phyloP scores from a whole-genome alignment of 2,797 vertebrate species.

The Poeciliopsis presidionis region DNA sequence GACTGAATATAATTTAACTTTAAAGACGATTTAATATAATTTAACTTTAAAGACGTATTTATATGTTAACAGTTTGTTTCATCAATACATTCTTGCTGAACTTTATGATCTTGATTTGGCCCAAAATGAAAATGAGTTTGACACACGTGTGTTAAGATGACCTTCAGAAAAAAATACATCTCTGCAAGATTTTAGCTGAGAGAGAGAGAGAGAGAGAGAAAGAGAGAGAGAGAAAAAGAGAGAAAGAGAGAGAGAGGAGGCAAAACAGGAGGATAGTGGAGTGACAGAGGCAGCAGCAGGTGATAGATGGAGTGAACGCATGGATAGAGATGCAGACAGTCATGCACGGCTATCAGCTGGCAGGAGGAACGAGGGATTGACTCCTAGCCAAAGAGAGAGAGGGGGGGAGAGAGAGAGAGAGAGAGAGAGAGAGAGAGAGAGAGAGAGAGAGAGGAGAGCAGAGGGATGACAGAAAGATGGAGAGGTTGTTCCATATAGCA shows the following conservation, averaged over 20 bases:
- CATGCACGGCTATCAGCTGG: slow-evolving; percentile 73
- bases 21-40: no score
- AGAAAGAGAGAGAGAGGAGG: slow-evolving; percentile 12
- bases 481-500: slow-evolving; percentile 74
- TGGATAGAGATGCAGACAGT: slow-evolving; percentile 74
- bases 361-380: slow-evolving; percentile 69
- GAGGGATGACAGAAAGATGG: slow-evolving; percentile 68
- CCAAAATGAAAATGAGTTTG: no score
- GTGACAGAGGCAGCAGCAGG: slow-evolving; percentile 67
- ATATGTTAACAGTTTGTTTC: no score
- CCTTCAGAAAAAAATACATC: slow-evolving; percentile 18
- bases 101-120: no score
- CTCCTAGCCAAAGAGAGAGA: slow-evolving; percentile 52
- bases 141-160: slow-evolving; percentile 8
- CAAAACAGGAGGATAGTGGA: slow-evolving; percentile 28
- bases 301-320: slow-evolving; percentile 72
- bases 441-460: slow-evolving; percentile 28
- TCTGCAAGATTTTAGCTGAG: slow-evolving; percentile 20
- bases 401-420: no score
- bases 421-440: no score
- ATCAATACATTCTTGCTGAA: no score
- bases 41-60: no score
- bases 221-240: not conserved
- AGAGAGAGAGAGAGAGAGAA: not conserved
- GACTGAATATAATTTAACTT: no score